Evolutionary conservation across 2,888 invertebrate genomes (phyloP).

Genomic region (Nomada goodeniana): DNA sequence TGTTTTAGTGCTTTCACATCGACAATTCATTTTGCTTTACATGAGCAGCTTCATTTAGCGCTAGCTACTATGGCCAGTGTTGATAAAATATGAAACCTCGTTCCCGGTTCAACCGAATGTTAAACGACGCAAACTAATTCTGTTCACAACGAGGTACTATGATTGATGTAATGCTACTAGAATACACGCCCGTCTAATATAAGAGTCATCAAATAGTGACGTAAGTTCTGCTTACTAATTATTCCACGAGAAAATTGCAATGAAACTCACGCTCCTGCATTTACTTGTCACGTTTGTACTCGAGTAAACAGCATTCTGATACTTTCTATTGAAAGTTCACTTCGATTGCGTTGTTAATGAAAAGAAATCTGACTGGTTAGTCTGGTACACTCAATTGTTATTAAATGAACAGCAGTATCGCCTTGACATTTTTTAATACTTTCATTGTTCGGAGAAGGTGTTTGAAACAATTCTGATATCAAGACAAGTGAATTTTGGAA

Average conservation of each 20-base stretch:
- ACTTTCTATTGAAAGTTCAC: not conserved
- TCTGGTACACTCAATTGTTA: too few relatives aligned
- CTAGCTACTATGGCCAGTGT: not conserved
- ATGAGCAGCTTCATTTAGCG: too few relatives aligned
- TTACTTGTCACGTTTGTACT: not conserved
- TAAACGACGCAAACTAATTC: conserved; percentile 11
- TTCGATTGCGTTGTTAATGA: too few relatives aligned
- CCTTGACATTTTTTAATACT: too few relatives aligned
- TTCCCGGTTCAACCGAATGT: conserved; percentile 19
- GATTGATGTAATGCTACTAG: conserved; percentile 6
- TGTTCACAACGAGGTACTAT: conserved; percentile 13
- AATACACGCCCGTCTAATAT: not conserved
- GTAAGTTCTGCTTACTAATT: not conserved
- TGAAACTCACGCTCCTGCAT: not conserved
- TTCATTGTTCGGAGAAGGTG: too few relatives aligned
- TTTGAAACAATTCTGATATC: too few relatives aligned
- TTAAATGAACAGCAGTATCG: too few relatives aligned
- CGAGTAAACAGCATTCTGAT: not conserved
- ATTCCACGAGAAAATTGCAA: not conserved
- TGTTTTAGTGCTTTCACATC: too few relatives aligned
- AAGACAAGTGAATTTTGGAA: too few relatives aligned
- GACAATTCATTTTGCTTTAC: too few relatives aligned
- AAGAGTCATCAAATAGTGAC: conserved; percentile 1
- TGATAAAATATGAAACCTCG: not conserved
- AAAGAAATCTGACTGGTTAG: too few relatives aligned